These are phyloP conservation scores for Uropsilus gracilis DNA, from an alignment of 2,113 vertebrate species.

Conservation along the genomic window DNA sequence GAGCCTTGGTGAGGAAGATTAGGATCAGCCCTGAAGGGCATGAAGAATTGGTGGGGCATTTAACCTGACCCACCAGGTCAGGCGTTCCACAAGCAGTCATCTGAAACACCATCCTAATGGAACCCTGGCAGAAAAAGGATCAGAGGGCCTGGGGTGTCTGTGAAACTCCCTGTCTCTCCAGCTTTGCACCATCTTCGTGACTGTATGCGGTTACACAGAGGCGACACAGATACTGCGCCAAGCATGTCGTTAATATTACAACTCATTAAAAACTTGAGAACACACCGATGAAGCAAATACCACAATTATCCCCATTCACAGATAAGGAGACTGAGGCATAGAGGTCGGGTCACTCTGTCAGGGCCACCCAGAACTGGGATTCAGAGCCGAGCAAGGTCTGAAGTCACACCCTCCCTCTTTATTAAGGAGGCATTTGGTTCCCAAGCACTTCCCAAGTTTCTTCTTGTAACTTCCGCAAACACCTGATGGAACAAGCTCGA, in stretches of 20 bases:
- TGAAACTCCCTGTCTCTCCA: background rate
- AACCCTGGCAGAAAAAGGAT: background rate
- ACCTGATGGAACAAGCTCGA: background rate
- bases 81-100: fast-evolving
- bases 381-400: background rate
- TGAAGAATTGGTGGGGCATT: background rate
- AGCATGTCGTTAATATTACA: background rate
- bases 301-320: background rate
- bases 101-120: background rate
- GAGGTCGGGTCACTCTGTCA: background rate
- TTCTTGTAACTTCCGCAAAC: background rate
- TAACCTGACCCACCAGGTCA: background rate
- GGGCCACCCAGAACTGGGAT: background rate
- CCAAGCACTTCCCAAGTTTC: background rate
- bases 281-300: background rate
- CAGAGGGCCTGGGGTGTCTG: background rate
- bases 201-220: background rate
- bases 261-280: background rate
- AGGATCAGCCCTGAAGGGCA: background rate
- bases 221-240: background rate
- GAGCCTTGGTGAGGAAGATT: background rate
- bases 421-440: background rate
- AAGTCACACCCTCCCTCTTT: background rate
- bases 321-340: background rate
- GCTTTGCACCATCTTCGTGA: too few relatives aligned